Evolutionary conservation across 2,113 vertebrate genomes (phyloP).

Genomic region (Micronycteris hirsuta): DNA sequence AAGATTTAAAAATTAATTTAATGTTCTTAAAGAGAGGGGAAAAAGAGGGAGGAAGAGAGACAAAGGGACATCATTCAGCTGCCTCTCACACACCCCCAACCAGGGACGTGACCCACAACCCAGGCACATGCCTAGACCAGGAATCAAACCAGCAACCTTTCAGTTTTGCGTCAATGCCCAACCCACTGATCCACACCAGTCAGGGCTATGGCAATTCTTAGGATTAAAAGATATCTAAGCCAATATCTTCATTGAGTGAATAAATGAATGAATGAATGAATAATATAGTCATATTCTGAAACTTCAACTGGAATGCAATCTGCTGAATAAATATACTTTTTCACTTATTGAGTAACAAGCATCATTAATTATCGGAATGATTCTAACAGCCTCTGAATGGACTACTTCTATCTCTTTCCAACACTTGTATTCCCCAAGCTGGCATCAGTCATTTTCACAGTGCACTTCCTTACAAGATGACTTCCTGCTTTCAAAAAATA

Average conservation of each 20-base stretch:
- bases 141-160: no score
- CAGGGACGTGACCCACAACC: no score
- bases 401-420: not conserved
- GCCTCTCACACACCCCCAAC: no score
- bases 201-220: not conserved
- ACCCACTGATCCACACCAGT: no score
- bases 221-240: not conserved
- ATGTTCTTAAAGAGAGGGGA: no score
- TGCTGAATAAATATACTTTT: not conserved
- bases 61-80: no score
- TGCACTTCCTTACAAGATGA: not conserved
- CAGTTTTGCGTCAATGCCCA: no score
- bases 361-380: not conserved
- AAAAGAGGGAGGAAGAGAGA: no score
- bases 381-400: not conserved
- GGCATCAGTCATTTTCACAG: not conserved
- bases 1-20: no score
- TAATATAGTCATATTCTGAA: not conserved
- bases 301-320: not conserved
- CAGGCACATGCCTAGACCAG: no score
- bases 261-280: not conserved
- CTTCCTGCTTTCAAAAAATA: not conserved
- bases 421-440: not conserved
- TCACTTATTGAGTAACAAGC: not conserved
- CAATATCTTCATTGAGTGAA: not conserved